Percentiles rank a stretch among this genome's conserved stretches.
Evolutionary conservation across 2,888 invertebrate species (phyloP).

Genomic region (Cryptocheilus praepositus): DNA sequence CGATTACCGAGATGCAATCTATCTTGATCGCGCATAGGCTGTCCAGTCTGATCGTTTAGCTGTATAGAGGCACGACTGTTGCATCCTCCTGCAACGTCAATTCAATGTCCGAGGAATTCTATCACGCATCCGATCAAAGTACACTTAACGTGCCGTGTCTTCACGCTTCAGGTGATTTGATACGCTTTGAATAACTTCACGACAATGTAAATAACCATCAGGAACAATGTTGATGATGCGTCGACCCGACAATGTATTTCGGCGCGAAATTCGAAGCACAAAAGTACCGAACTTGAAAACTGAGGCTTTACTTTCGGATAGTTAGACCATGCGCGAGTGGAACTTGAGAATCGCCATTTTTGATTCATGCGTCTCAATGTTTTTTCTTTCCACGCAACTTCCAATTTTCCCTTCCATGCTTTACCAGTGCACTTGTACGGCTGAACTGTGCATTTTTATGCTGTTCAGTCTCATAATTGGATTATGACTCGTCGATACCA

Average conservation of each 20-base stretch:
- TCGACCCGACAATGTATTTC: not conserved
- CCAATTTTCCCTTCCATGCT: no score
- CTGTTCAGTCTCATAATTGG: no score
- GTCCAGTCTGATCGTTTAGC: constrained; percentile 36
- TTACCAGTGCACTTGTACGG: no score
- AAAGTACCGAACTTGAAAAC: no score
- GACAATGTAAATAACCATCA: constrained; percentile 24
- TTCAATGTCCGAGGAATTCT: constrained; percentile 26
- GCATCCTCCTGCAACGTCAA: constrained; percentile 21
- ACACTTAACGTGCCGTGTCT: constrained; percentile 18
- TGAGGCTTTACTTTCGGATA: no score
- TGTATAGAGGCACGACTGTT: constrained; percentile 18
- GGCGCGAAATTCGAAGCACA: no score
- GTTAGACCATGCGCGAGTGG: no score
- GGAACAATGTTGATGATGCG: not conserved
- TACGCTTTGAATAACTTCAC: constrained; percentile 14
- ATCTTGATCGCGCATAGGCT: constrained; percentile 44
- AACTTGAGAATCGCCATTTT: no score
- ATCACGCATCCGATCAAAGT: constrained; percentile 28
- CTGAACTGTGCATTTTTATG: no score
- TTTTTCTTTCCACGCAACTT: no score
- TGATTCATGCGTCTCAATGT: no score
- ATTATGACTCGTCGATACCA: no score
- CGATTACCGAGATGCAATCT: constrained; percentile 24
- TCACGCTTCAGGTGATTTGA: constrained; percentile 17